These are phyloP conservation scores for Xylocampa areola DNA, from an alignment of 2,888 invertebrate species.

Conservation along the genomic window DNA sequence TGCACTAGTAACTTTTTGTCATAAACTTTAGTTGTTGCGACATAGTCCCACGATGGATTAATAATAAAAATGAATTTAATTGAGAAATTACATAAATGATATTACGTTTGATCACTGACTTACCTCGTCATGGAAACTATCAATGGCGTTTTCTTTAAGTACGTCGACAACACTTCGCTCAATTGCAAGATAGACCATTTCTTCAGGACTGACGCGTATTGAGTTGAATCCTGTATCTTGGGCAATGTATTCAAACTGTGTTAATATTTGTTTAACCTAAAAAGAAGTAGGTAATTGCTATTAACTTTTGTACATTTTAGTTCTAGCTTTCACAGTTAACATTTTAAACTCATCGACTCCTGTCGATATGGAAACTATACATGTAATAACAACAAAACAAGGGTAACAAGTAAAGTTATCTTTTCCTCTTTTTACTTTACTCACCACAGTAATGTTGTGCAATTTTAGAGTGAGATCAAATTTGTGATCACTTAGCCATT, in stretches of 20 bases:
- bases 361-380: too few relatives aligned
- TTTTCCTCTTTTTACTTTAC: slow-evolving; percentile 37
- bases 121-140: slow-evolving; percentile 78
- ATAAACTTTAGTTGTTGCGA: too few relatives aligned
- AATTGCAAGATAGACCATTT: slow-evolving; percentile 76
- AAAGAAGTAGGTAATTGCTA: slow-evolving; percentile 36
- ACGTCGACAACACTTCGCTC: slow-evolving; percentile 72
- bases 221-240: slow-evolving; percentile 64
- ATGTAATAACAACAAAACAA: too few relatives aligned
- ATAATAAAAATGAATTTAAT: too few relatives aligned
- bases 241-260: slow-evolving; percentile 78
- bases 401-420: too few relatives aligned
- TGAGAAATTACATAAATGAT: too few relatives aligned
- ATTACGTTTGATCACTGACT: neutral
- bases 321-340: too few relatives aligned
- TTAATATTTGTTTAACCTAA: slow-evolving; percentile 81
- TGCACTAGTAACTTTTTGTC: too few relatives aligned
- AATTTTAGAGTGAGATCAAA: slow-evolving; percentile 73
- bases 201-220: slow-evolving; percentile 71
- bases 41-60: too few relatives aligned
- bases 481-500: slow-evolving; percentile 77
- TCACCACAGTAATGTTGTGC: slow-evolving; percentile 74
- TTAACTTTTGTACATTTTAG: too few relatives aligned
- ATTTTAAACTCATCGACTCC: too few relatives aligned
- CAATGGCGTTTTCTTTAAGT: slow-evolving; percentile 75